A percentile compares a stretch with the other conserved stretches of the same genome.
phyloP scores from a whole-genome alignment of 2,888 invertebrate species.

The Electrophaes corylata region DNA sequence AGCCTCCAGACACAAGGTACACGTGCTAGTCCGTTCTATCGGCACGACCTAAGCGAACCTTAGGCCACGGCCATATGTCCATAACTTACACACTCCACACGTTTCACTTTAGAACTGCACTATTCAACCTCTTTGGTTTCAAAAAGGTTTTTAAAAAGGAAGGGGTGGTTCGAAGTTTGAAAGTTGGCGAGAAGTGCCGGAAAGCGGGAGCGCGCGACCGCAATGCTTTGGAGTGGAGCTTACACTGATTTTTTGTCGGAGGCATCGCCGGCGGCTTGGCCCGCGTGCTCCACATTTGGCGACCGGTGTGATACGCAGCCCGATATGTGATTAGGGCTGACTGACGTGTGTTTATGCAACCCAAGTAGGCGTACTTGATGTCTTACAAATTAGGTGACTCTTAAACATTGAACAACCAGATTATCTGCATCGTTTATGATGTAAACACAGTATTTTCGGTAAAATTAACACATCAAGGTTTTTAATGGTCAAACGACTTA shows the following conservation, averaged over 20 bases:
- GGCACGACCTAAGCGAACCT: slow-evolving; percentile 68
- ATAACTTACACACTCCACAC: slow-evolving; percentile 75
- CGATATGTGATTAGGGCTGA: slow-evolving; percentile 57
- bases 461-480: neutral
- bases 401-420: slow-evolving; percentile 19
- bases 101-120: slow-evolving; percentile 57
- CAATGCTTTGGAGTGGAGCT: slow-evolving; percentile 71
- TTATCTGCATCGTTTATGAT: neutral
- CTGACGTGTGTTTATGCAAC: slow-evolving; percentile 34
- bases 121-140: slow-evolving; percentile 28
- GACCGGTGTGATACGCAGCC: slow-evolving; percentile 77
- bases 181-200: slow-evolving; percentile 45
- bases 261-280: slow-evolving; percentile 69
- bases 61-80: slow-evolving; percentile 76
- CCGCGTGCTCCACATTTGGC: slow-evolving; percentile 80
- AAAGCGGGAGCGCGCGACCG: slow-evolving; percentile 71
- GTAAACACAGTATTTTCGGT: slow-evolving; percentile 2
- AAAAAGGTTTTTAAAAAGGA: slow-evolving; percentile 28
- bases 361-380: slow-evolving; percentile 25
- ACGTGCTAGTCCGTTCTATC: slow-evolving; percentile 77
- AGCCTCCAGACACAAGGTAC: slow-evolving; percentile 72
- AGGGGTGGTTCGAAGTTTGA: slow-evolving; percentile 43
- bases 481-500: neutral
- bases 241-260: slow-evolving; percentile 83
- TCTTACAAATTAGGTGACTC: slow-evolving; percentile 20